These are phyloP conservation scores for Micromussa lordhowensis DNA, from an alignment of 92 coral and sea anemone species.

Conservation along the genomic window DNA sequence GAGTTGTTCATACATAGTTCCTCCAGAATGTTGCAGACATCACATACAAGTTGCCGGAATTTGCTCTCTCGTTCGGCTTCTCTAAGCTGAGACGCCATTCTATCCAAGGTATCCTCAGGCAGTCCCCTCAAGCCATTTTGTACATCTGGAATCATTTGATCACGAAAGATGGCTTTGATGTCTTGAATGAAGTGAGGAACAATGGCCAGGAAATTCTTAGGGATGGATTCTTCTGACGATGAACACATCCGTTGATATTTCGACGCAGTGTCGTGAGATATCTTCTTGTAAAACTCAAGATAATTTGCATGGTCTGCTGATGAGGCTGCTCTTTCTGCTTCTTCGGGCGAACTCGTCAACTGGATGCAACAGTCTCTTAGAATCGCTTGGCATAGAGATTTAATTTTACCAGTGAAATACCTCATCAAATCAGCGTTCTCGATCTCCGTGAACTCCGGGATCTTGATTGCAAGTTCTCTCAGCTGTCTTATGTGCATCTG, in stretches of 20 bases:
- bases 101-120: background rate
- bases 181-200: slow-evolving; percentile 20
- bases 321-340: background rate
- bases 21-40: slow-evolving; percentile 7
- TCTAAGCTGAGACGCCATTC: background rate
- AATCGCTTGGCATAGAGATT: background rate
- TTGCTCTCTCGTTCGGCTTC: background rate
- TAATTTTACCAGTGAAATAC: background rate
- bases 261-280: background rate
- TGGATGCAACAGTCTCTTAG: slow-evolving; percentile 16
- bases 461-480: slow-evolving; percentile 24
- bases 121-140: slow-evolving; percentile 23
- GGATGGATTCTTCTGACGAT: background rate
- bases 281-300: background rate
- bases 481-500: slow-evolving; percentile 26
- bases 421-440: background rate
- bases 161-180: background rate
- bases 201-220: background rate
- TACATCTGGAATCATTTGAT: background rate
- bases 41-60: background rate
- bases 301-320: background rate
- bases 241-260: slow-evolving; percentile 14
- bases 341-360: background rate
- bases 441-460: background rate
- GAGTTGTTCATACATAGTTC: background rate